Conservation (phyloP, 2,888 invertebrate species). For the Tetheella fluctuosa region DNA sequence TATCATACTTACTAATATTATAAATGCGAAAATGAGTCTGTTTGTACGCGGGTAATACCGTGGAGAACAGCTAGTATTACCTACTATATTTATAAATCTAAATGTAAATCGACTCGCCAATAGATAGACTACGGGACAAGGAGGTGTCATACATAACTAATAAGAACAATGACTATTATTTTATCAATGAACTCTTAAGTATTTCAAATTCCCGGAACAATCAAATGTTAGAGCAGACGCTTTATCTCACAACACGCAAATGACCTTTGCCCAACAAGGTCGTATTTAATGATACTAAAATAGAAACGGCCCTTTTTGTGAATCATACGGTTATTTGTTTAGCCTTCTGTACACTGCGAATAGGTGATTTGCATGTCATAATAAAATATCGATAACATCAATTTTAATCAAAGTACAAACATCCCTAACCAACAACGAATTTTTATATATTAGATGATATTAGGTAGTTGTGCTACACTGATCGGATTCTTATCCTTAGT, state of each 20-base stretch:
- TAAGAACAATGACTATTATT: neutral
- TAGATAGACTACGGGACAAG: no score
- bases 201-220: neutral
- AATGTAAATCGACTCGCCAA: no score
- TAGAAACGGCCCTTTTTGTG: slow-evolving; percentile 1
- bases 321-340: slow-evolving; percentile 13
- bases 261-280: neutral
- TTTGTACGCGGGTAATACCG: no score
- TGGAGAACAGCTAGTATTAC: no score
- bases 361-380: neutral
- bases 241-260: neutral
- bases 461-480: no score
- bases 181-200: neutral
- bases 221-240: neutral
- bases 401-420: neutral
- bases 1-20: no score
- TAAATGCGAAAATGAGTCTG: no score
- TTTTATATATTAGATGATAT: neutral
- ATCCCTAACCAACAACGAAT: neutral
- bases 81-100: no score
- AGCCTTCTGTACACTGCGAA: neutral
- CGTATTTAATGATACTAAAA: neutral
- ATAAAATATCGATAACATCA: neutral
- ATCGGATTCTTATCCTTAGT: no score
- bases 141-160: no score